Evolutionary conservation across 2,113 vertebrate species (phyloP), one percentile per base, ranked within the genome.

Genomic region (Danio rerio): DNA sequence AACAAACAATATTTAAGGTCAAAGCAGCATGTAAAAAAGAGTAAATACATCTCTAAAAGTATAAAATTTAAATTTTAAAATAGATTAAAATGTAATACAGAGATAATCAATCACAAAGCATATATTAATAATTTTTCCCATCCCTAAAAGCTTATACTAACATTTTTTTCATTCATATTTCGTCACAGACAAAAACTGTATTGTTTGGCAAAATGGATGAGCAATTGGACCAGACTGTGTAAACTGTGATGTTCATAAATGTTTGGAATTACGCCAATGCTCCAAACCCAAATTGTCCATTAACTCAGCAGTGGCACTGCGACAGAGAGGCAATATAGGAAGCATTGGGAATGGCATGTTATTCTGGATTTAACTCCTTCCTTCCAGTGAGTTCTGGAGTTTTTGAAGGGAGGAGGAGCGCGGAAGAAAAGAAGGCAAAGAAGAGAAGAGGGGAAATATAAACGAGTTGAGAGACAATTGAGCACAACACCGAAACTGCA

Each of bases 211-310:
- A 75, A 74, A 75, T 15, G 7, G 42, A 56, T 2, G 15, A 59
- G n/a, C 47, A 75, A 75, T 47, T 45, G 68, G 18, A n/a, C 47
- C 43, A 20, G n/a, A n/a, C 20, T 50, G 66, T 70, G 66, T 50
- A 70, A 70, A 70, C 66, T 12, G 40, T 56, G n/a, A 76, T 6
- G 18, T 49, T 7, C 61, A 50, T 49, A 6, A 58, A 58, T 13
- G 58, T 61, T 77, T 77, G 74, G 56, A 50, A 49, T 49, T 21
- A n/a, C 3, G 43, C 74, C 20, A 77, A 50, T 10, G 20, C 43
- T 77, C 31, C 31, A 31, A 59, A 11, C 42, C 73, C 55, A 61
- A 75, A 75, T 47, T n/a, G 42, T n/a, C 73, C 56, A 75, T 75
- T 59, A 59, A 75, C 58, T 16, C 53, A 18, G 55, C 73, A 47